These are phyloP conservation scores for Callorhinus ursinus DNA, from an alignment of 2,113 vertebrate genomes.

Conservation along the genomic window DNA sequence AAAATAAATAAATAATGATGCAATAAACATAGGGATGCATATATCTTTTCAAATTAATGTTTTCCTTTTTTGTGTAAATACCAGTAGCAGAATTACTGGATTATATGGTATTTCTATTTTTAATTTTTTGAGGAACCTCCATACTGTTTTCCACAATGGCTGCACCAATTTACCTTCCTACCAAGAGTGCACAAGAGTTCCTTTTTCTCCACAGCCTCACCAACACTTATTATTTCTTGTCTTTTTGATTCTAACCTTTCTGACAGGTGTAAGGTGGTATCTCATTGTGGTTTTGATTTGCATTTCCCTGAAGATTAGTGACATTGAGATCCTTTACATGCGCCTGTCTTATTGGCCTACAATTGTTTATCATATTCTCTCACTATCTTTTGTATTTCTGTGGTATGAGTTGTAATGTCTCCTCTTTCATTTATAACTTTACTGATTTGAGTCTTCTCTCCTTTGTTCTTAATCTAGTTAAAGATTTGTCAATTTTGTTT, in stretches of 20 bases:
- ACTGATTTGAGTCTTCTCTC: not conserved
- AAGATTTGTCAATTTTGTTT: not conserved
- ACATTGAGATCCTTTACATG: not conserved
- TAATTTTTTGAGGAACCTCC: not conserved
- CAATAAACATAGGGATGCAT: not conserved
- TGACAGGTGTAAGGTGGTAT: not conserved
- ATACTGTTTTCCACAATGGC: not conserved
- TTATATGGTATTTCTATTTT: not conserved
- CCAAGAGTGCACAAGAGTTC: not conserved
- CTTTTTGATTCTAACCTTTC: not conserved
- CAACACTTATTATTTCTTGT: not conserved
- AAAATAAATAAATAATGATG: not conserved
- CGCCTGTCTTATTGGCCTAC: not conserved
- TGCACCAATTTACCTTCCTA: not conserved
- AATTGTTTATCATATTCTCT: not conserved
- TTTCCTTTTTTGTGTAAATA: not conserved
- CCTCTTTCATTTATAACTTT: not conserved
- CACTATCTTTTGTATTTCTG: not conserved
- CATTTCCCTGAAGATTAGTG: not conserved
- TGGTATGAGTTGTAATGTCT: not conserved
- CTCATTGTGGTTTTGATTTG: not conserved
- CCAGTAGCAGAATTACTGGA: not conserved
- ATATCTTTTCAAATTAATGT: not conserved
- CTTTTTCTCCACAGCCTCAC: not conserved
- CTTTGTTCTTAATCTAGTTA: not conserved